These are phyloP conservation scores for Ganaspis brasiliensis DNA, from an alignment of 2,888 invertebrate species.

Conservation along the genomic window DNA sequence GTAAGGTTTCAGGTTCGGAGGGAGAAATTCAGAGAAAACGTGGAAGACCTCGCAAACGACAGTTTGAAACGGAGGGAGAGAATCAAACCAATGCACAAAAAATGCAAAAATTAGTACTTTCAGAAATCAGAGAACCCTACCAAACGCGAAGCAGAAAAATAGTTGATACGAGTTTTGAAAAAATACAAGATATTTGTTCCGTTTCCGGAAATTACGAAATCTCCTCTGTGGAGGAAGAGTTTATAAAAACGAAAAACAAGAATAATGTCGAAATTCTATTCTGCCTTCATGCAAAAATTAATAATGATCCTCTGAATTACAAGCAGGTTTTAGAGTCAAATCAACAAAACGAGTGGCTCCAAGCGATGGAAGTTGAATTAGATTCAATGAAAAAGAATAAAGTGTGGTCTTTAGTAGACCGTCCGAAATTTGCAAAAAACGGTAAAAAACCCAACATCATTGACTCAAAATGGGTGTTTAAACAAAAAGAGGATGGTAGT, in stretches of 20 bases:
- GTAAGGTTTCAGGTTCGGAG: too few species aligned
- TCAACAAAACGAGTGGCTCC: constrained; percentile 37
- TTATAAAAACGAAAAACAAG: not conserved
- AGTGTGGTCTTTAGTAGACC: constrained; percentile 16
- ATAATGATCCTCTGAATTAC: constrained; percentile 28
- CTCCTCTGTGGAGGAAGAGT: constrained; percentile 22
- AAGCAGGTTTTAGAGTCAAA: constrained; percentile 29
- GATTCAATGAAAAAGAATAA: not conserved
- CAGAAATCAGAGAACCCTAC: not conserved
- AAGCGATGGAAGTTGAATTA: constrained; percentile 8
- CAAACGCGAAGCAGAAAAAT: constrained; percentile 4
- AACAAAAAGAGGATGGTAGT: too few species aligned
- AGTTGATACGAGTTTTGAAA: not conserved
- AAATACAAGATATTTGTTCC: not conserved
- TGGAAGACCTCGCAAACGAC: constrained; percentile 15
- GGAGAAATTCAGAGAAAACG: not conserved
- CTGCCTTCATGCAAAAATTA: constrained; percentile 6
- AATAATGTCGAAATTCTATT: constrained; percentile 20
- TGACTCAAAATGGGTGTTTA: too few species aligned
- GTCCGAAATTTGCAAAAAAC: constrained; percentile 17
- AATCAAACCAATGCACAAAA: not conserved
- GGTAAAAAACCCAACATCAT: not conserved
- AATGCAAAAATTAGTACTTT: not conserved
- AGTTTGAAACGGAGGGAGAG: constrained; percentile 34
- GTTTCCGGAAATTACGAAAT: constrained; percentile 15